Evolutionary conservation across 2,113 vertebrate species (phyloP), one percentile per base, ranked within the genome.

Genomic region (Ictalurus furcatus): DNA sequence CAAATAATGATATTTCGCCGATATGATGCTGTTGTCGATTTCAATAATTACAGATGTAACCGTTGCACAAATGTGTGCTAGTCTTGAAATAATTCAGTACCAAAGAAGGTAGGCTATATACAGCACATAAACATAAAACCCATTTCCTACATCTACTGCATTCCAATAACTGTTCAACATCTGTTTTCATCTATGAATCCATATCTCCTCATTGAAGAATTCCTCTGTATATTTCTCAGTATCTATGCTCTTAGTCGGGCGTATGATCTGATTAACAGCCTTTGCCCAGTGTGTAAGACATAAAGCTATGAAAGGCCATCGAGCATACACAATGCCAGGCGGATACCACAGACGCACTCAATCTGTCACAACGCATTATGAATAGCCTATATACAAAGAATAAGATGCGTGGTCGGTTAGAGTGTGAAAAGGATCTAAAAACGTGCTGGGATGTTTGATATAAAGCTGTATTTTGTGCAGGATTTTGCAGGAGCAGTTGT

Each of bases 321-420:
- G 34, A 63, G 81, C 30, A 71, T 25, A 34, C n/a, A 89, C 88
- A 89, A 85, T 80, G 44, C 73, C 88, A 56, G 61, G 44, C 87
- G 37, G 48, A 73, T 28, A 73, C 34, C 34, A 16, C 23, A 58
- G 59, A 54, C 30, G 44, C 79, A 44, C n/a, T 30, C 78, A 3
- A 59, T 83, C 48, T 23, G 17, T 23, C 48, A 88, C 13, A 73
- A 71, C 81, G 81, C 21, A 28, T 63, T 28, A 63, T 13, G 34
- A 84, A 63, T 44, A 56, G 52, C 2, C 16, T 40, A 48, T 5
- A n/a, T 52, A 81, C 56, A 81, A n/a, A 14, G 48, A 25, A 84
- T 19, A 28, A 16, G 9, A 52, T 11, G 8, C 30, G 34, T 6
- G 81, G 40, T 44, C 19, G 25, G 54, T 56, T 19, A 28, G 25